Percentiles rank a stretch among this genome's conserved stretches.
Conservation (phyloP, 1,140 invertebrate genomes). For the Heliothis subflexa region DNA sequence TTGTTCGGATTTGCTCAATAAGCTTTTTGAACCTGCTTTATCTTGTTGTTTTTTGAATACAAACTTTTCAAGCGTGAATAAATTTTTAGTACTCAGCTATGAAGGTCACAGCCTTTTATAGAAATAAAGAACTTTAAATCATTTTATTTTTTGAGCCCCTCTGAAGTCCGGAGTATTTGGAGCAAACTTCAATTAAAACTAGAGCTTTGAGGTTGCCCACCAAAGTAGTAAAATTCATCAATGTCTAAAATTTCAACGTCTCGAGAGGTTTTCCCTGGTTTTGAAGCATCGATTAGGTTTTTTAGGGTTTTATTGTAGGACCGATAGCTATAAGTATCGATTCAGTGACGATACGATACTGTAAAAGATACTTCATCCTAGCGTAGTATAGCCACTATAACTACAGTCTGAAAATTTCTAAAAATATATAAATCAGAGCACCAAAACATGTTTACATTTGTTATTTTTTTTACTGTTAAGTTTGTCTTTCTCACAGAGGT, state of each 20-base stretch:
- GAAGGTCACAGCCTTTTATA: constrained; percentile 7
- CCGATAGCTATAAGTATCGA: too few species aligned
- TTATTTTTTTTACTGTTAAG: not conserved
- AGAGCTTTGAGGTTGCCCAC: constrained; percentile 16
- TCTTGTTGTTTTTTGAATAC: constrained; percentile 1
- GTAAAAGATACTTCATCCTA: too few species aligned
- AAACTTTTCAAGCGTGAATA: constrained; percentile 10
- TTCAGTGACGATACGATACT: too few species aligned
- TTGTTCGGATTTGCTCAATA: not conserved
- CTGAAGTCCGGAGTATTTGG: constrained; percentile 8
- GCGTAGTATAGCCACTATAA: too few species aligned
- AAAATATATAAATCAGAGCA: not conserved
- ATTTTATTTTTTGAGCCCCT: constrained; percentile 19
- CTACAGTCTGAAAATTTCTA: too few species aligned
- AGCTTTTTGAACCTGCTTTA: too few species aligned
- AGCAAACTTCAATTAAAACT: constrained; percentile 22
- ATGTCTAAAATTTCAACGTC: constrained; percentile 2
- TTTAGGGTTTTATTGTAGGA: not conserved
- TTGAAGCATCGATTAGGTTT: not conserved
- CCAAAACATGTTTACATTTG: constrained; percentile 9
- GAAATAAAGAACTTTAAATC: constrained; percentile 36
- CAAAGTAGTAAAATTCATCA: constrained; percentile 13
- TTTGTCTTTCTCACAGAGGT: not conserved
- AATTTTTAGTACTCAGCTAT: not conserved
- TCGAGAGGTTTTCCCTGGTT: not conserved